Evolutionary conservation across 2,113 vertebrate species (phyloP).

Genomic region (Dromaius novaehollandiae): DNA sequence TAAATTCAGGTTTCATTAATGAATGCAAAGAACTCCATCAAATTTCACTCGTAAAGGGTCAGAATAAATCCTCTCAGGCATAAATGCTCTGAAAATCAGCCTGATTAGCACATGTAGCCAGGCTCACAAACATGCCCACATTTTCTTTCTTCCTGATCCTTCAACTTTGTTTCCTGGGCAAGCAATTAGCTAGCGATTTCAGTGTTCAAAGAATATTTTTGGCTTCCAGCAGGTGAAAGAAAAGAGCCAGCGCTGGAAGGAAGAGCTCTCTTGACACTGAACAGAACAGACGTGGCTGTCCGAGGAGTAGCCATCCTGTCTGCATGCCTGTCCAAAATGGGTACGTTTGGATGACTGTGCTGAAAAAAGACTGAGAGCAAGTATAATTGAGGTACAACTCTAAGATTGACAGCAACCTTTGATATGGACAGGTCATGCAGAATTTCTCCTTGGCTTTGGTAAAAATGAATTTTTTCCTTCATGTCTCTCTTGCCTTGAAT

Average conservation of each 20-base stretch:
- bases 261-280: background rate
- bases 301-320: background rate
- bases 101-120: background rate
- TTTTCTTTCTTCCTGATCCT: background rate
- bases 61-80: background rate
- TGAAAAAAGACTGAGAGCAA: background rate
- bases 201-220: background rate
- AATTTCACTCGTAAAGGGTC: background rate
- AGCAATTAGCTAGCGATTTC: background rate
- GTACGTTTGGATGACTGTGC: background rate
- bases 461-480: background rate
- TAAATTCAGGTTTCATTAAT: background rate
- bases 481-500: background rate
- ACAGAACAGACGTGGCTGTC: background rate
- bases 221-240: background rate
- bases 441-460: background rate
- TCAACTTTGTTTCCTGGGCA: background rate
- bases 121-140: background rate
- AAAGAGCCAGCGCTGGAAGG: background rate
- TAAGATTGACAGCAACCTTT: fast-evolving
- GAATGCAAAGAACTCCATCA: background rate
- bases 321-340: background rate
- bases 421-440: background rate
- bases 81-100: background rate
- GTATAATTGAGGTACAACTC: background rate